A percentile compares a stretch with the other conserved stretches of the same genome.
phyloP scores from a whole-genome alignment of 2,888 invertebrate genomes.

The Selenia dentaria region DNA sequence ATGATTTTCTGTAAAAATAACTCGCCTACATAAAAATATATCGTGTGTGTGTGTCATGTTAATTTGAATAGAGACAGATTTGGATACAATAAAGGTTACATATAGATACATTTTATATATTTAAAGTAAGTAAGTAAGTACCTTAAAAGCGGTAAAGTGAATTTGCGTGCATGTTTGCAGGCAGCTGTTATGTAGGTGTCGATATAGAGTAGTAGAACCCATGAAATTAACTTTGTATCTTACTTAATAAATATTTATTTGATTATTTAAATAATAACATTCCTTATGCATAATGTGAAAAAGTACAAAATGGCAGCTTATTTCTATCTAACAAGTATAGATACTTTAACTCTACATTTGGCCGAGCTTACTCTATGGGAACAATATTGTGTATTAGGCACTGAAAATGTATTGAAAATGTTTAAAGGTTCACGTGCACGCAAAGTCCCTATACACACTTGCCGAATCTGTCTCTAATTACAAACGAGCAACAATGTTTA shows the following conservation, averaged over 20 bases:
- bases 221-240: slow-evolving; percentile 39
- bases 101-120: background rate
- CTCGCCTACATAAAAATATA: background rate
- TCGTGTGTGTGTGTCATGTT: slow-evolving; percentile 9
- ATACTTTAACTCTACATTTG: slow-evolving; percentile 53
- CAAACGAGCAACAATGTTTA: slow-evolving; percentile 31
- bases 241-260: slow-evolving; percentile 46
- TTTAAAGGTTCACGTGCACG: slow-evolving; percentile 58
- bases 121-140: too few species aligned
- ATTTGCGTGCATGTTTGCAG: slow-evolving; percentile 62
- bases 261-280: slow-evolving; percentile 49
- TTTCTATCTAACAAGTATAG: slow-evolving; percentile 51
- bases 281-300: slow-evolving; percentile 42
- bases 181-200: slow-evolving; percentile 70
- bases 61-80: slow-evolving; percentile 36
- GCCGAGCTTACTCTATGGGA: slow-evolving; percentile 81
- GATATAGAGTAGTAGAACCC: slow-evolving; percentile 54
- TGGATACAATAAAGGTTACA: slow-evolving; percentile 17
- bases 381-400: slow-evolving; percentile 69
- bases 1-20: slow-evolving; percentile 15
- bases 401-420: slow-evolving; percentile 39
- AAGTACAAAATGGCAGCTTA: slow-evolving; percentile 77
- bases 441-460: slow-evolving; percentile 41
- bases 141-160: too few species aligned
- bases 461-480: slow-evolving; percentile 50